A percentile compares a stretch with the other conserved stretches of the same genome.
Conservation (phyloP, 37 sponge, comb jelly and placozoan species). For the Tethya wilhelma region DNA sequence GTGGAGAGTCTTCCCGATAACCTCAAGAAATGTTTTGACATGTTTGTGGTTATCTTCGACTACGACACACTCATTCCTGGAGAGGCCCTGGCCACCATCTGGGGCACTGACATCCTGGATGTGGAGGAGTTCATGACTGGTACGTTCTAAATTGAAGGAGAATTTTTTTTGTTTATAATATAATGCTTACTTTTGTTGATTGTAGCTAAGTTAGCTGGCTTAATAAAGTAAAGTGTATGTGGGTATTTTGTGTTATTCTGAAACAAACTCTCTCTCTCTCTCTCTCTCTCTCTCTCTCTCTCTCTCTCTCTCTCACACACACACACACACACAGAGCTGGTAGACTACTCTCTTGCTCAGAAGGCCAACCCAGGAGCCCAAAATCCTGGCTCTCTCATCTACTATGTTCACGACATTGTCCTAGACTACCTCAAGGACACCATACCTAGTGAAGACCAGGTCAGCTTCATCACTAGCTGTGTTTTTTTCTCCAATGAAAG, state of each 20-base stretch:
- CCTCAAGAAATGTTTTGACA: conserved; percentile 35
- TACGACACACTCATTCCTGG: conserved; percentile 46
- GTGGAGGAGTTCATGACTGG: conserved; percentile 51
- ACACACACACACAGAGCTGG: conserved; percentile 31
- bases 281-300: conserved; percentile 16
- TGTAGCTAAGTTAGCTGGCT: neutral
- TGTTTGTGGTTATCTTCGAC: conserved; percentile 73
- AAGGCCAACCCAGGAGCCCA: neutral
- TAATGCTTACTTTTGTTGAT: neutral
- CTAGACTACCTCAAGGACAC: conserved; percentile 58
- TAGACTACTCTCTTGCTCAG: conserved; percentile 37
- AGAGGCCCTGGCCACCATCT: conserved; percentile 47
- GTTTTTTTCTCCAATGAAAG: neutral
- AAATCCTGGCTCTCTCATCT: conserved; percentile 1
- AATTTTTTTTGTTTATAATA: neutral
- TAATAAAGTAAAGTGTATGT: too few relatives aligned
- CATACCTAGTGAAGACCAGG: conserved; percentile 19
- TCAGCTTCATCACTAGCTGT: neutral
- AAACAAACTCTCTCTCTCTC: conserved; percentile 38
- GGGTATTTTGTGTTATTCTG: too few relatives aligned
- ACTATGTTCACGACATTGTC: conserved; percentile 48
- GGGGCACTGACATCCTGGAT: conserved; percentile 42
- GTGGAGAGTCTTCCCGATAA: conserved; percentile 47
- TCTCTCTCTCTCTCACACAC: conserved; percentile 19
- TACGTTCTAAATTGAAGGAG: too few relatives aligned